Evolutionary conservation across 1,140 invertebrate species (phyloP).

Genomic region (Pteromalus puparum): DNA sequence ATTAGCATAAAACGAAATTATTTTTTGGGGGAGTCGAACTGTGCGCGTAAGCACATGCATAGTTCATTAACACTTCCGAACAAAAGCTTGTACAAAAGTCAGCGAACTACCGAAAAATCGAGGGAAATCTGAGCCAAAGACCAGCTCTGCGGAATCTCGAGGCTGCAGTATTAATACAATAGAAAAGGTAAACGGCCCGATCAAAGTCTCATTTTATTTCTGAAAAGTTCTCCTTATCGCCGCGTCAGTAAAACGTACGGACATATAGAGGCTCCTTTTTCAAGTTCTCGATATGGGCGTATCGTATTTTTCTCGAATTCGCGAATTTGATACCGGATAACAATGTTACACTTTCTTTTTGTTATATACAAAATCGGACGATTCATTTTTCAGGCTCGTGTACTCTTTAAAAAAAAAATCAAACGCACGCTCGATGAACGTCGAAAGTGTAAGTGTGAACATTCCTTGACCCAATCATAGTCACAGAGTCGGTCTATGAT

Average conservation of each 20-base stretch:
- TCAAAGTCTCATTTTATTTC: not conserved
- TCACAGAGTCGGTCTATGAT: not conserved
- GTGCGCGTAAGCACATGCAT: not conserved
- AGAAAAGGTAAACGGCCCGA: conserved; percentile 3
- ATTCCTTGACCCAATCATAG: not conserved
- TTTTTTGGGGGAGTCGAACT: not conserved
- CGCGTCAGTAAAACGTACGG: not conserved
- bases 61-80: not conserved
- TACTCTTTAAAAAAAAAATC: not conserved
- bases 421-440: not conserved
- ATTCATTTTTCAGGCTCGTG: too few relatives aligned
- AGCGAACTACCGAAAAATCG: not conserved
- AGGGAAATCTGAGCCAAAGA: not conserved
- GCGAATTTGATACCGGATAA: not conserved
- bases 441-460: too few relatives aligned
- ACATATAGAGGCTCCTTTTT: not conserved
- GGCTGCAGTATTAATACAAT: not conserved
- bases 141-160: not conserved
- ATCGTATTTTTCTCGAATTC: conserved; percentile 4
- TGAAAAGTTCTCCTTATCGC: not conserved
- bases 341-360: not conserved
- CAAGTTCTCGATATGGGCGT: not conserved
- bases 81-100: not conserved
- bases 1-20: too few relatives aligned
- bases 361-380: too few relatives aligned